Evolutionary conservation across 2,113 vertebrate species (phyloP).

Genomic region (Phodopus roborovskii): DNA sequence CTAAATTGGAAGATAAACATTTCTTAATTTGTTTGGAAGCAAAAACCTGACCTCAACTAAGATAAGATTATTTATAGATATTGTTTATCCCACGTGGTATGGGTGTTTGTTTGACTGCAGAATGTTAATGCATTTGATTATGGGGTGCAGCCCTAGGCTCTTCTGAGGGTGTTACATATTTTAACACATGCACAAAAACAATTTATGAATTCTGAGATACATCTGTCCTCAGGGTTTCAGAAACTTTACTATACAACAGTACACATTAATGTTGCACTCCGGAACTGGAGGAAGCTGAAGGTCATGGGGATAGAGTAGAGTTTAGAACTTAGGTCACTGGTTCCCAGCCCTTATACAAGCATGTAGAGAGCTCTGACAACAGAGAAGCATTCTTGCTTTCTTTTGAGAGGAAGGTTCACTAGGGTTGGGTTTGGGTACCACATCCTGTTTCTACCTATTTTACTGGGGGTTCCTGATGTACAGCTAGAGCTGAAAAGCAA

Average conservation of each 20-base stretch:
- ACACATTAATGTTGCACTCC: neutral
- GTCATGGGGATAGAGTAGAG: neutral
- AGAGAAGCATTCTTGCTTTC: neutral
- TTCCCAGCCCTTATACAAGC: neutral
- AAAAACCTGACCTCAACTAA: conserved; percentile 35
- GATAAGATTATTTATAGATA: conserved; percentile 37
- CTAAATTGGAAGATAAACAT: conserved; percentile 26
- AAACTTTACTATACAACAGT: neutral
- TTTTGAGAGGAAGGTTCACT: neutral
- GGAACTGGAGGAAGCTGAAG: neutral
- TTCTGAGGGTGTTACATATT: conserved; percentile 16
- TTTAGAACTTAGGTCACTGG: neutral
- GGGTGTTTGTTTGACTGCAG: conserved; percentile 8
- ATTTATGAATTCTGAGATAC: conserved; percentile 39
- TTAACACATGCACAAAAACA: neutral
- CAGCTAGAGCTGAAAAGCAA: neutral
- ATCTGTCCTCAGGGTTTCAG: neutral
- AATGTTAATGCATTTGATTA: conserved; percentile 44
- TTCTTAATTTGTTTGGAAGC: conserved; percentile 35
- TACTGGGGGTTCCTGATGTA: neutral
- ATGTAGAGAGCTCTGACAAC: neutral
- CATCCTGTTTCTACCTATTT: neutral
- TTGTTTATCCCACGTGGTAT: conserved; percentile 1
- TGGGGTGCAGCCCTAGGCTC: neutral
- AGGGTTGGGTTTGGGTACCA: neutral